Base-by-base conservation (phyloP, 2,888 invertebrate species). In the Pyralis farinalis region DNA sequence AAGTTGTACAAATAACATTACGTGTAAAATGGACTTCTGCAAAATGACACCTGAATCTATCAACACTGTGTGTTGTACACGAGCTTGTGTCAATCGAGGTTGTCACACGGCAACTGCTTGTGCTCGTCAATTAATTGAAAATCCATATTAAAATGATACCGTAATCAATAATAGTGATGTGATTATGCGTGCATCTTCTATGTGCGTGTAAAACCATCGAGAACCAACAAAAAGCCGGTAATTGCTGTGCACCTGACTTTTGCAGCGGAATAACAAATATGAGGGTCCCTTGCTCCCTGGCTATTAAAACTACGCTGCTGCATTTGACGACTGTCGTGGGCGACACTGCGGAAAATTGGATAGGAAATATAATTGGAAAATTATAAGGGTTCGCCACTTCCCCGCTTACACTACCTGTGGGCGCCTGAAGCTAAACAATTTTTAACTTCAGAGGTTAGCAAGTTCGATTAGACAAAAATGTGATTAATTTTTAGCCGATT, bases 321-420 rank as follows among this genome's bases (percentile, higher is more conserved):
- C 83, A 71, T 70, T 85, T 87, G 88, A 88, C 88, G 86, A 84
- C 78, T 63, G 85, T 87, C 85, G 76, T 73, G 73, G 71, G 87
- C 88, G 88, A 86, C 87, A 86, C 83, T 82, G 82, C 69, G 87
- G 86, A 87, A 88, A 87, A 87, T 87, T 87, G 87, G 73, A 84
- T 78, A 83, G 84, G 84, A 86, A 87, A 85, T 86, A 87, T 88
- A 88, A 88, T 88, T 87, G 86, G 87, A 85, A 84, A 87, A 88
- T 88, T 88, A 87, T 87, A 81, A 85, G 77, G 82, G 71, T 67
- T 67, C 71, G 74, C 75, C 76, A 74, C 75, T 83, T 79, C 71
- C 70, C 69, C 55, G 63, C 58, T n/a, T 62, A 60, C 43, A 41
- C 46, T 58, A 63, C 56, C 63, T 58, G 57, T 45, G 60, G 53